Base-by-base conservation (phyloP, 1,140 invertebrate genomes). In the Oryctes rhinoceros region DNA sequence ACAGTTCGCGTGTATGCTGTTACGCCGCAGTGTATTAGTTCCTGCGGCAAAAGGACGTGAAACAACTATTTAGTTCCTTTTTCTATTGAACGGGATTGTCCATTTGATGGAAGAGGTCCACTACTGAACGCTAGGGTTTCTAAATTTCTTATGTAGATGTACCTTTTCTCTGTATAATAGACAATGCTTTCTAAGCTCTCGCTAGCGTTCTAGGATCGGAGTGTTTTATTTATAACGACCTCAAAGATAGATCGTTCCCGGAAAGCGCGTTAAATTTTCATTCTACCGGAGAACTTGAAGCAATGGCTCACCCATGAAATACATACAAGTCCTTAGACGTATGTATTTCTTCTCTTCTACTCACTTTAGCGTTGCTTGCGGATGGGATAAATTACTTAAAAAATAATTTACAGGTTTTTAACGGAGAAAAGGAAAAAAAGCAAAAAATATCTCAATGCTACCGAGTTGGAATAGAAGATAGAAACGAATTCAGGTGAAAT, bases 151-250 rank as follows among this genome's bases (percentile, higher is more conserved):
- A 71, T 71, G 24, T 24, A 7, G 24, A 30, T 30, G 2, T 15
- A 15, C 65, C 18, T 37, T 24, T 15, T 15, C 65, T 44, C 53
- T 59, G 53, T 18, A 59, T 44, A 44, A n/a, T 59, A n/a, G 13
- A 59, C 13, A 20, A 59, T 18, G 18, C 53, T 18, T 30, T 30
- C 53, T 59, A 59, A 59, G 3, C 53, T 59, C 15, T 59, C 24
- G 49, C 53, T 59, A 59, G 53, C 18, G n/a, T 18, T 15, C 53
- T 59, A 59, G 24, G n/a, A 11, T 4, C 35, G 15, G 18, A 37
- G 65, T 71, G 15, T 71, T 71, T 71, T 71, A 71, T 71, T 71
- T 71, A 71, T 71, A 71, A 71, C 20, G 65, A 71, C 20, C 10
- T 24, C 65, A 24, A 71, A 71, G 65, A 71, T 71, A 71, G 35